Percentiles rank a stretch among this genome's conserved stretches.
Conservation (phyloP, 2,888 invertebrate genomes). For the Sesamia inferens region DNA sequence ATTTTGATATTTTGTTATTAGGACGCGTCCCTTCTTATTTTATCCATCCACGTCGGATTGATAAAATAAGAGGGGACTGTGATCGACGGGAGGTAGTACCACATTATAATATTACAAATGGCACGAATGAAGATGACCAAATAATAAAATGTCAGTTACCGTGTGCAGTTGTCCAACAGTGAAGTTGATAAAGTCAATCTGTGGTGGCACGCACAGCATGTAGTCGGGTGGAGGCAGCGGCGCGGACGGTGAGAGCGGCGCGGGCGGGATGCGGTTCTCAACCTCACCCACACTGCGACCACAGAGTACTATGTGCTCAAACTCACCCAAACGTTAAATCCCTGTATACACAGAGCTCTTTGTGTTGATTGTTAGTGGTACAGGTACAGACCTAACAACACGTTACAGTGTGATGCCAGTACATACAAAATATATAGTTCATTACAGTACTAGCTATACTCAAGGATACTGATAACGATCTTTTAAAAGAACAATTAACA, state of each 20-base stretch:
- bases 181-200: slow-evolving; percentile 80
- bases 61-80: neutral
- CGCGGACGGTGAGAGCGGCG: slow-evolving; percentile 33
- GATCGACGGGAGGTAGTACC: neutral
- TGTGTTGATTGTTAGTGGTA: neutral
- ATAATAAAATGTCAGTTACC: slow-evolving; percentile 61
- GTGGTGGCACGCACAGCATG: slow-evolving; percentile 78
- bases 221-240: slow-evolving; percentile 59
- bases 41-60: no score
- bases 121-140: no score
- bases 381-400: neutral
- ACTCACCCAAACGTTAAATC: neutral
- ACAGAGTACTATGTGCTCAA: slow-evolving; percentile 9
- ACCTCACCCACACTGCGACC: slow-evolving; percentile 71
- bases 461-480: no score
- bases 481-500: neutral
- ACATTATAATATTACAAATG: neutral
- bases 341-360: neutral
- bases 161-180: slow-evolving; percentile 74
- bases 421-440: no score
- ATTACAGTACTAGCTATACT: no score
- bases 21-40: no score
- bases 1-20: neutral
- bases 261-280: slow-evolving; percentile 34
- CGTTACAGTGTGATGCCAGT: neutral